Conservation (phyloP, 2,113 vertebrate species). For the Labeo rohita region DNA sequence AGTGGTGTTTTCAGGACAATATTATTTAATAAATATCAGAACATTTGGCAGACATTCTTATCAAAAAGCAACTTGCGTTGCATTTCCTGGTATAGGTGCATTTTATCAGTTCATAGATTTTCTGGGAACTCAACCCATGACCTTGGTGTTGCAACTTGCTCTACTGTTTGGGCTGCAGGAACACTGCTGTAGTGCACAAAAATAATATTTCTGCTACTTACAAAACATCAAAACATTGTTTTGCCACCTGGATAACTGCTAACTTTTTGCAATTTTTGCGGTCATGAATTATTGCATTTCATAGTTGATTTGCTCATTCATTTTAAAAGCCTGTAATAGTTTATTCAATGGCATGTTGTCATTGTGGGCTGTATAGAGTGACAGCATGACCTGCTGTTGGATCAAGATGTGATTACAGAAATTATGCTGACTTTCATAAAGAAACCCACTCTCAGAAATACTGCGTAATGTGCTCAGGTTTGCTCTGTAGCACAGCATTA, state of each 20-base stretch:
- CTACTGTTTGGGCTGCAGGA: neutral
- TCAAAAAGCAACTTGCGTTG: neutral
- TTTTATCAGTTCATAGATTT: neutral
- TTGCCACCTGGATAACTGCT: neutral
- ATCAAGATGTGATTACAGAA: neutral
- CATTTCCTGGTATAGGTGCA: neutral
- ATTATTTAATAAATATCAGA: neutral
- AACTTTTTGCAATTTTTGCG: neutral
- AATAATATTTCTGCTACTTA: neutral
- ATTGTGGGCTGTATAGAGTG: neutral
- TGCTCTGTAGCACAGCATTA: neutral
- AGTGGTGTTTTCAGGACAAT: neutral
- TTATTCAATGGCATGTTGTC: neutral
- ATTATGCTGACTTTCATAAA: neutral
- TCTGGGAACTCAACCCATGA: neutral
- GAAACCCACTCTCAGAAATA: neutral
- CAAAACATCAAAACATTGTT: neutral
- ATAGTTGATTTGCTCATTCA: neutral
- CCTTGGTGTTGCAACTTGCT: neutral
- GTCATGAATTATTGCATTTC: neutral
- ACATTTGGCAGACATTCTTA: neutral
- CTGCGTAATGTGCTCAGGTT: neutral
- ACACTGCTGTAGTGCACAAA: neutral
- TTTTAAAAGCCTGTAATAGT: neutral
- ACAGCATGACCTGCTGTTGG: neutral